Evolutionary conservation across 2,113 vertebrate genomes (phyloP).

Genomic region (Apteryx mantelli): DNA sequence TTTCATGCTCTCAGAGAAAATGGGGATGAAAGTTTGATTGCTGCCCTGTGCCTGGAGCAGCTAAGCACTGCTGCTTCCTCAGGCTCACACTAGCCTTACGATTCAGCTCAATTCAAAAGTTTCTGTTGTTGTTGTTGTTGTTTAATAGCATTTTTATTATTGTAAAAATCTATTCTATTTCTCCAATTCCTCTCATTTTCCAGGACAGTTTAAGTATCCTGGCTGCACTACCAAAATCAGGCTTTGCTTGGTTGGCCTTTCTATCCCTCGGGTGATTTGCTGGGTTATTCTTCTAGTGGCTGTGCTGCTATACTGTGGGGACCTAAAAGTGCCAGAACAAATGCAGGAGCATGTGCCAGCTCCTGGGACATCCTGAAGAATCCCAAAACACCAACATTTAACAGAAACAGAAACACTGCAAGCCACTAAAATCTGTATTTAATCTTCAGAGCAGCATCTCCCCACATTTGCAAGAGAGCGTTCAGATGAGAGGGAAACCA

Average conservation of each 20-base stretch:
- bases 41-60: not conserved
- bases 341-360: conserved; percentile 32
- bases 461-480: not conserved
- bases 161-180: not conserved
- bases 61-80: not conserved
- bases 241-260: not conserved
- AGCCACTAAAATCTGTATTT: conserved; percentile 45
- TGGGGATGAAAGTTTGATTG: not conserved
- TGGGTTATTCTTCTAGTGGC: not conserved
- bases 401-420: conserved; percentile 38
- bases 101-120: not conserved
- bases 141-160: too few species aligned
- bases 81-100: not conserved
- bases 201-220: not conserved
- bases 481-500: conserved; percentile 14
- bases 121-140: too few species aligned
- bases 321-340: conserved; percentile 41
- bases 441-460: conserved; percentile 36
- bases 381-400: not conserved
- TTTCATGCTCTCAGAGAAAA: not conserved
- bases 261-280: not conserved
- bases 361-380: conserved; percentile 15
- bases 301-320: not conserved
- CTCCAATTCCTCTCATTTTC: not conserved
- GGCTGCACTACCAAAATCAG: not conserved